phyloP scores from a whole-genome alignment of 2,113 vertebrate species.

The Forbesichthys agassizii region DNA sequence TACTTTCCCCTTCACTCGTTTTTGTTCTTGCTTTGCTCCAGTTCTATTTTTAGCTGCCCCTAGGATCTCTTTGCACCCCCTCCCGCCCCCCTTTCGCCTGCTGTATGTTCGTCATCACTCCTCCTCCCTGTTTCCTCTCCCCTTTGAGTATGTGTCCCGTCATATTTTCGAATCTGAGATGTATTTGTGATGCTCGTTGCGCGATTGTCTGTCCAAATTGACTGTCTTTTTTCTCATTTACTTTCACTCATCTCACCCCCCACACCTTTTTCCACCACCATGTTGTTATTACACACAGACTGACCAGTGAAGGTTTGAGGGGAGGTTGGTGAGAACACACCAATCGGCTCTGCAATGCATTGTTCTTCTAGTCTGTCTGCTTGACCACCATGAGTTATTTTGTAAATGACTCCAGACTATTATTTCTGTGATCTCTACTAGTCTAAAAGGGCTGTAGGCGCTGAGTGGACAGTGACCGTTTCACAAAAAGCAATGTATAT shows the following conservation, averaged over 20 bases:
- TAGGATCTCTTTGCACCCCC: conserved; percentile 70
- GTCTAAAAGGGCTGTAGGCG: too few relatives aligned
- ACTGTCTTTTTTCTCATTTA: conserved; percentile 32
- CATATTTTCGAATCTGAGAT: conserved; percentile 86
- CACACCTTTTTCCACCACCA: conserved; percentile 47
- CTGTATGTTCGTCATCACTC: conserved; percentile 64
- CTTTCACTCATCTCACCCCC: conserved; percentile 54
- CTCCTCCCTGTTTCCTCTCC: conserved; percentile 44
- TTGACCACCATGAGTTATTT: neutral
- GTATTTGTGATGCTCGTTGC: conserved; percentile 45
- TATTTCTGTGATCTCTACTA: too few relatives aligned
- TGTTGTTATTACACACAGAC: conserved; percentile 50
- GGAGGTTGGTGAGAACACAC: conserved; percentile 73
- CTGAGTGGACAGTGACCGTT: too few relatives aligned
- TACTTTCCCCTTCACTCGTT: conserved; percentile 56
- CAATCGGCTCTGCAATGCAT: conserved; percentile 27
- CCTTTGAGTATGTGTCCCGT: conserved; percentile 80
- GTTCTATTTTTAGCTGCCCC: conserved; percentile 91
- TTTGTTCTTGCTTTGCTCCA: conserved; percentile 61
- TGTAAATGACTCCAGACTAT: too few relatives aligned
- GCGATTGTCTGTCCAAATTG: conserved; percentile 11
- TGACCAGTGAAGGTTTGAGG: conserved; percentile 80
- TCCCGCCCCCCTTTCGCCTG: conserved; percentile 42
- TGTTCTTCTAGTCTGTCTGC: neutral
- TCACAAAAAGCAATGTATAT: too few relatives aligned